These are phyloP conservation scores for Orchestia grillus DNA, from an alignment of 1,140 invertebrate genomes.

Conservation along the genomic window DNA sequence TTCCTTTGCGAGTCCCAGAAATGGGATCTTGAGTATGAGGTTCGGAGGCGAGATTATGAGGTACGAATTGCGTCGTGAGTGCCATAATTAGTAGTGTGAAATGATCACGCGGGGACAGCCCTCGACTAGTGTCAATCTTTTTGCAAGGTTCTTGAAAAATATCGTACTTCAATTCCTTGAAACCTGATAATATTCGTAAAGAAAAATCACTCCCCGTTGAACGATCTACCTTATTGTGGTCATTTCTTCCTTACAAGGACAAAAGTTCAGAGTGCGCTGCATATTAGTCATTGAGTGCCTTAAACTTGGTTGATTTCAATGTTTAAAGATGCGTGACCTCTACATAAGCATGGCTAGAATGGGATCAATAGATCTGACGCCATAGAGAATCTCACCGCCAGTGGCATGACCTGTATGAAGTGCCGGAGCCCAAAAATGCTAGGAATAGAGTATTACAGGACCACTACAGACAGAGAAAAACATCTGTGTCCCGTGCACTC, in stretches of 20 bases:
- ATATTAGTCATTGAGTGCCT: constrained; percentile 48
- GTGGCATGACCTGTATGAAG: constrained; percentile 66
- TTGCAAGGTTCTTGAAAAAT: neutral
- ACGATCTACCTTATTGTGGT: constrained; percentile 48
- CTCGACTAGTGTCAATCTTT: constrained; percentile 19
- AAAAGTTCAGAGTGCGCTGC: constrained; percentile 46
- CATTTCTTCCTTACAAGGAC: constrained; percentile 56
- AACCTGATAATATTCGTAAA: neutral
- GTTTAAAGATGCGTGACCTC: constrained; percentile 37
- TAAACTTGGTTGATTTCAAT: neutral
- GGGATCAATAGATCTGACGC: constrained; percentile 47
- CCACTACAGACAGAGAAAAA: neutral
- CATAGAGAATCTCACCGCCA: constrained; percentile 57
- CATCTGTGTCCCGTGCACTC: neutral
- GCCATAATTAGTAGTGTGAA: constrained; percentile 33
- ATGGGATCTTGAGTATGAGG: constrained; percentile 99
- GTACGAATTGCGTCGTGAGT: constrained; percentile 75
- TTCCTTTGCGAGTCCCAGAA: constrained; percentile 97
- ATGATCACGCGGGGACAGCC: constrained; percentile 51
- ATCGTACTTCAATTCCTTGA: neutral
- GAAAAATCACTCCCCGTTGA: neutral
- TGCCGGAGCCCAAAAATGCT: constrained; percentile 60
- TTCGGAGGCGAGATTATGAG: constrained; percentile 97
- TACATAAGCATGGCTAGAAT: constrained; percentile 43
- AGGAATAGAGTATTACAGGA: constrained; percentile 56